These are phyloP conservation scores for Hermetia illucens DNA, from an alignment of 1,140 invertebrate species.

Conservation along the genomic window DNA sequence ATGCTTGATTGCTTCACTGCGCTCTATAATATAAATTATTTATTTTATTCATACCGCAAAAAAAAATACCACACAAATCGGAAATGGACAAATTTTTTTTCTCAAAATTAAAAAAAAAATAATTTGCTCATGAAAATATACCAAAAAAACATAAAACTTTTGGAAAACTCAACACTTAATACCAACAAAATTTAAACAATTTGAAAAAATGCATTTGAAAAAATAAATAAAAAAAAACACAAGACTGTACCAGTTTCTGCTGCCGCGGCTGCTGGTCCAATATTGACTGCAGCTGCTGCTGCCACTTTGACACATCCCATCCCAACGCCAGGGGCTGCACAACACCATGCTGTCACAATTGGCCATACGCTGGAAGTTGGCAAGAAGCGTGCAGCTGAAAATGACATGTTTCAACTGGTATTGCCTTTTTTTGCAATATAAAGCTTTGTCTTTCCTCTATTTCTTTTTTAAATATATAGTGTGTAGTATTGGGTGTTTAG, in stretches of 20 bases:
- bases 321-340: conserved; percentile 22
- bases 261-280: background rate
- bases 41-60: conserved; percentile 5
- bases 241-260: conserved; percentile 20
- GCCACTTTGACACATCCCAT: conserved; percentile 15
- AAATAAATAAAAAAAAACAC: no score
- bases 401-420: conserved; percentile 81
- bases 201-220: conserved; percentile 1
- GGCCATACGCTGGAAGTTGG: conserved; percentile 44
- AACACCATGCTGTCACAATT: conserved; percentile 18
- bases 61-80: conserved; percentile 4
- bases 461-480: conserved; percentile 5
- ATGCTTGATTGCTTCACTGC: background rate
- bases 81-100: conserved; percentile 5
- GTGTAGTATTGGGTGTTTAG: conserved; percentile 7
- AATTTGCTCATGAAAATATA: conserved; percentile 4
- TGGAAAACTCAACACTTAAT: conserved; percentile 4
- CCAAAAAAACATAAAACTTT: conserved; percentile 6
- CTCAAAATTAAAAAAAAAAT: conserved; percentile 4
- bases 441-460: background rate
- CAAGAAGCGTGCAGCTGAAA: conserved; percentile 58
- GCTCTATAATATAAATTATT: conserved; percentile 5
- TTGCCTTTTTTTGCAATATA: conserved; percentile 18
- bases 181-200: conserved; percentile 1
- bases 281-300: conserved; percentile 5